phyloP scores from a whole-genome alignment of 2,888 invertebrate species.

The Sphecodes monilicornis region DNA sequence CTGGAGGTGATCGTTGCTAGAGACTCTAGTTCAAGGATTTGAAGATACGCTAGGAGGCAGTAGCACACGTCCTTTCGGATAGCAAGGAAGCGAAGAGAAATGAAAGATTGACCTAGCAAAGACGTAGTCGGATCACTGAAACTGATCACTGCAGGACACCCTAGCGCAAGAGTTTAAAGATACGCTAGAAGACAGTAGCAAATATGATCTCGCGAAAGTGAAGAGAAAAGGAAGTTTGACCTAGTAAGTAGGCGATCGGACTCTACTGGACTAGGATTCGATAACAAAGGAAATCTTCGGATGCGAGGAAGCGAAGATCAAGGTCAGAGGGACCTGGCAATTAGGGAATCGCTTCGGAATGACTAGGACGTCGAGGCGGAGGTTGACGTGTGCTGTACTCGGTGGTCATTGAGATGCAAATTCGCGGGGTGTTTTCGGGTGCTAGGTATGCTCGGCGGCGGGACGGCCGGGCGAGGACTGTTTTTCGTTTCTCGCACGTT shows the following conservation, averaged over 20 bases:
- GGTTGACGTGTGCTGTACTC: neutral
- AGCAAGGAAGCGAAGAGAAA: neutral
- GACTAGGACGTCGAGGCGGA: neutral
- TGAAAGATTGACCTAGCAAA: neutral
- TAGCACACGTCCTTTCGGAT: neutral
- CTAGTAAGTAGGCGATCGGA: no score
- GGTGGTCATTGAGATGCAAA: slow-evolving; percentile 21
- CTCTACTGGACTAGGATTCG: no score
- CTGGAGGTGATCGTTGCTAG: no score
- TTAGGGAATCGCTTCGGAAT: neutral
- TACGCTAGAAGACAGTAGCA: neutral
- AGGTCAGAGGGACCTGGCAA: neutral
- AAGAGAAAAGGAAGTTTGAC: no score
- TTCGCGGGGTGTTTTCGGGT: neutral
- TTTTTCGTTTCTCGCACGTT: slow-evolving; percentile 51
- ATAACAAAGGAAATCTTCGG: neutral
- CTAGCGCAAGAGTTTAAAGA: neutral
- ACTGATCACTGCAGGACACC: neutral
- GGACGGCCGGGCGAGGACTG: slow-evolving; percentile 38
- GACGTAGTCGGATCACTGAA: no score
- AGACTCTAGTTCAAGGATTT: no score
- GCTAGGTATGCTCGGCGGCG: slow-evolving; percentile 34
- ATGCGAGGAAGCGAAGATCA: neutral
- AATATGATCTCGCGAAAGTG: neutral
- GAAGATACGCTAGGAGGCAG: no score